A percentile compares a stretch with the other conserved stretches of the same genome.
phyloP scores from a whole-genome alignment of 2,797 vertebrate species.

The Microtus californicus region DNA sequence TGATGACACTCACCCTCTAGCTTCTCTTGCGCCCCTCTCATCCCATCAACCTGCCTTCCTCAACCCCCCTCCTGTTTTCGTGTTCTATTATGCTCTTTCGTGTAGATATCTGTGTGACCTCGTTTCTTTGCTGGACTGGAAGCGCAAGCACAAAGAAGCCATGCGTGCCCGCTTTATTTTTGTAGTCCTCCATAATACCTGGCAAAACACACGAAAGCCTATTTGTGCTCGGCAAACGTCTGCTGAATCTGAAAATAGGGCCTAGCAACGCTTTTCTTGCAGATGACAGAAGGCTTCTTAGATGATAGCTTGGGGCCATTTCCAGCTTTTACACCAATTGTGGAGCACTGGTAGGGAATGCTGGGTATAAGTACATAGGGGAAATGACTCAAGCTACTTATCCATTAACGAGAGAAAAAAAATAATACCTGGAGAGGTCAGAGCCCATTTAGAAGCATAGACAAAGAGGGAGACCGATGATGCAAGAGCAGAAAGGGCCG shows the following conservation, averaged over 20 bases:
- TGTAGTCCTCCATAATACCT: background rate
- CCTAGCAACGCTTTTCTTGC: slow-evolving; percentile 39
- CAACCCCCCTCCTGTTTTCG: background rate
- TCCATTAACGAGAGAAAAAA: slow-evolving; percentile 54
- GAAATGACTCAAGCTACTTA: slow-evolving; percentile 22
- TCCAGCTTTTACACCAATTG: slow-evolving; percentile 56
- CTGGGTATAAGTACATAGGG: slow-evolving; percentile 31
- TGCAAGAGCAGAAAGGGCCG: background rate
- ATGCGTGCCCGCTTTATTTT: slow-evolving; percentile 20
- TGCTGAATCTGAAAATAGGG: slow-evolving; percentile 61
- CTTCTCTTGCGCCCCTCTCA: background rate
- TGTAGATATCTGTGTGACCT: background rate
- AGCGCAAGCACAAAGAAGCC: background rate
- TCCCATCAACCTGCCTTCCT: background rate
- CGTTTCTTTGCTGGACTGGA: slow-evolving; percentile 5
- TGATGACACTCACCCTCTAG: background rate
- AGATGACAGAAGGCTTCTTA: slow-evolving; percentile 26
- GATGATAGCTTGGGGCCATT: slow-evolving; percentile 52
- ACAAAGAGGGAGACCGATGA: slow-evolving; percentile 15
- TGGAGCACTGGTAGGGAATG: background rate
- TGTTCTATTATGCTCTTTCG: background rate
- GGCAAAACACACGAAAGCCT: background rate
- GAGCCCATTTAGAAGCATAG: slow-evolving; percentile 51
- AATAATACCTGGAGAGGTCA: slow-evolving; percentile 48
- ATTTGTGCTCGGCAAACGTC: background rate